Evolutionary conservation across 2,888 invertebrate genomes (phyloP).

Genomic region (Drosophila borealis): DNA sequence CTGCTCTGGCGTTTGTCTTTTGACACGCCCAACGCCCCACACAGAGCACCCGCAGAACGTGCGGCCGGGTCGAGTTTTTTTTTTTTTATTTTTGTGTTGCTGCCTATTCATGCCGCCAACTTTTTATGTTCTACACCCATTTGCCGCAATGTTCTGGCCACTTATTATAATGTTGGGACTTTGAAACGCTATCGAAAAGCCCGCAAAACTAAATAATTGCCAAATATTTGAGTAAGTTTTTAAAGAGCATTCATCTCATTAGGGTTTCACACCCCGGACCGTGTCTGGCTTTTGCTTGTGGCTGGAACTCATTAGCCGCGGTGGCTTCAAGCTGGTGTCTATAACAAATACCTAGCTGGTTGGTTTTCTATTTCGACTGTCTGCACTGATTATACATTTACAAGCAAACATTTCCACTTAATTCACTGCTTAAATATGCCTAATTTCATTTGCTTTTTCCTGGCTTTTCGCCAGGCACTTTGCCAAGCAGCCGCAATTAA

Average conservation of each 20-base stretch:
- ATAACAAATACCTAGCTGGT: conserved; percentile 1
- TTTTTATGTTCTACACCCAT: conserved; percentile 70
- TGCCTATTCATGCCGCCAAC: conserved; percentile 54
- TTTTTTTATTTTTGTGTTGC: conserved; percentile 19
- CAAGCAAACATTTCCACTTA: conserved; percentile 42
- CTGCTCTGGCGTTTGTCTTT: conserved; percentile 71
- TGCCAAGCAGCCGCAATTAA: conserved; percentile 42
- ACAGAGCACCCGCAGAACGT: conserved; percentile 44
- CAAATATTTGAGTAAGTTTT: conserved; percentile 71
- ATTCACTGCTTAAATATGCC: conserved; percentile 72
- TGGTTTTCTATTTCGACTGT: conserved; percentile 25
- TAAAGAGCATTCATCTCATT: conserved; percentile 68
- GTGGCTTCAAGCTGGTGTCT: conserved; percentile 1
- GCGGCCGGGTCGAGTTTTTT: conserved; percentile 30
- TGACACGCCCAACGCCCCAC: conserved; percentile 56
- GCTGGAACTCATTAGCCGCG: conserved; percentile 54
- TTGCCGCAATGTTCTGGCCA: conserved; percentile 51
- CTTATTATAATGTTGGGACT: conserved; percentile 47
- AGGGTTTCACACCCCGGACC: conserved; percentile 57
- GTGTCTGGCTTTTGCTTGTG: conserved; percentile 21
- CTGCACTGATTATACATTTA: conserved; percentile 32
- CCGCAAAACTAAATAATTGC: conserved; percentile 75
- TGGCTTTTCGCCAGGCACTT: conserved; percentile 30
- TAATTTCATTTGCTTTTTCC: conserved; percentile 63
- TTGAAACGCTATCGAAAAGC: conserved; percentile 13